These are phyloP conservation scores for Bryconaethiops microstoma DNA, from an alignment of 2,797 vertebrate genomes.

Conservation along the genomic window DNA sequence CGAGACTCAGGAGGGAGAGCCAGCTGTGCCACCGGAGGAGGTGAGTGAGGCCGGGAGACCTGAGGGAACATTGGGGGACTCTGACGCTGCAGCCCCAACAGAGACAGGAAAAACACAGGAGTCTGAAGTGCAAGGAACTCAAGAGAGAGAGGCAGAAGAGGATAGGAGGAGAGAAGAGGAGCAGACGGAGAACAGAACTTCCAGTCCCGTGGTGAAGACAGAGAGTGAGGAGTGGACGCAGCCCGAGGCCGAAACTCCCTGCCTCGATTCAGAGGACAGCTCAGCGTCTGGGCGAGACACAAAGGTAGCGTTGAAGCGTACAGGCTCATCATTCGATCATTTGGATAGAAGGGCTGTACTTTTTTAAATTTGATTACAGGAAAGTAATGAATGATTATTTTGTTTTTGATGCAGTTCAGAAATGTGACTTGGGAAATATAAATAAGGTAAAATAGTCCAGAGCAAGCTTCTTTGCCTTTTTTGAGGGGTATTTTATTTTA, in stretches of 20 bases:
- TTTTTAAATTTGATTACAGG: too few species aligned
- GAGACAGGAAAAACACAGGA: neutral
- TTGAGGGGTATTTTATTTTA: neutral
- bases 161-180: constrained; percentile 53
- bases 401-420: too few species aligned
- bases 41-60: constrained; percentile 58
- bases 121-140: constrained; percentile 52
- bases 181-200: constrained; percentile 41
- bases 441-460: too few species aligned
- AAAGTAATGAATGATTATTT: too few species aligned
- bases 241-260: constrained; percentile 72
- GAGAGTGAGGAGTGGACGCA: constrained; percentile 80
- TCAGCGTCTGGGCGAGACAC: constrained; percentile 80
- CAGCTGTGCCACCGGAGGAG: constrained; percentile 62
- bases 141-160: constrained; percentile 55
- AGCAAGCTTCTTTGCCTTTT: neutral
- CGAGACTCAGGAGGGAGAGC: constrained; percentile 53
- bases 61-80: neutral
- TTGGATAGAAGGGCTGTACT: too few species aligned
- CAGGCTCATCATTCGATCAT: too few species aligned
- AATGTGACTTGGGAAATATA: too few species aligned
- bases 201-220: constrained; percentile 69
- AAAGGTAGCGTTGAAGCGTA: constrained; percentile 68
- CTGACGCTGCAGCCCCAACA: constrained; percentile 47
- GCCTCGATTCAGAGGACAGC: constrained; percentile 81